Conservation (phyloP, 1,140 invertebrate species). For the Drosophila nebulosa region DNA sequence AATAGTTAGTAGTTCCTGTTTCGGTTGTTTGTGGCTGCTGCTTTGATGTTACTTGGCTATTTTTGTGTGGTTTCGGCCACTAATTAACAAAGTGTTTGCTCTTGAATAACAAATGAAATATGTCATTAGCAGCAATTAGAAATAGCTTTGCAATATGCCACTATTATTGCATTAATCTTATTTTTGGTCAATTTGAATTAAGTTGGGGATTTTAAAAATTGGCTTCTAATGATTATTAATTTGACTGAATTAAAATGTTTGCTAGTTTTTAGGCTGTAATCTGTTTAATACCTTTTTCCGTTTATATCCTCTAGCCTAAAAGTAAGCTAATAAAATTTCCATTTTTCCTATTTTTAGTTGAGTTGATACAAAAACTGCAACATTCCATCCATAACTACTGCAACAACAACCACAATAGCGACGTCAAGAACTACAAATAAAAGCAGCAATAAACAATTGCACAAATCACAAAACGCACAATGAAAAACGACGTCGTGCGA, state of each 20-base stretch:
- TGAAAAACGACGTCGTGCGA: conserved; percentile 81
- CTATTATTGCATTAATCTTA: no score
- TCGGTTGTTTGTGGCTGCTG: not conserved
- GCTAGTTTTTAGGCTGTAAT: no score
- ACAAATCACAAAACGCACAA: conserved; percentile 74
- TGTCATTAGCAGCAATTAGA: conserved; percentile 60
- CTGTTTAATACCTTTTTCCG: no score
- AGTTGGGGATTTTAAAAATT: no score
- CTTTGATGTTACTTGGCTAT: conserved; percentile 30
- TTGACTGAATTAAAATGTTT: no score
- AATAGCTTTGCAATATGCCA: no score
- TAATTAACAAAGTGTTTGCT: conserved; percentile 46
- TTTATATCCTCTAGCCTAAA: not conserved
- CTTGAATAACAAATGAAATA: conserved; percentile 38
- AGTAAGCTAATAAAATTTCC: not conserved
- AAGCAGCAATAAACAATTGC: conserved; percentile 25
- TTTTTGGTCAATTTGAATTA: no score
- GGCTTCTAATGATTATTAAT: no score
- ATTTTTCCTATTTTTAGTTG: not conserved
- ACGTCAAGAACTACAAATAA: no score
- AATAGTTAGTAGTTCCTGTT: not conserved
- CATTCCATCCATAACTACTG: not conserved
- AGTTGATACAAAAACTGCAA: not conserved
- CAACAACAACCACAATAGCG: not conserved
- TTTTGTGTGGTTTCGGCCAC: not conserved